phyloP scores from a whole-genome alignment of 2,113 vertebrate species.

The Mobula hypostoma region DNA sequence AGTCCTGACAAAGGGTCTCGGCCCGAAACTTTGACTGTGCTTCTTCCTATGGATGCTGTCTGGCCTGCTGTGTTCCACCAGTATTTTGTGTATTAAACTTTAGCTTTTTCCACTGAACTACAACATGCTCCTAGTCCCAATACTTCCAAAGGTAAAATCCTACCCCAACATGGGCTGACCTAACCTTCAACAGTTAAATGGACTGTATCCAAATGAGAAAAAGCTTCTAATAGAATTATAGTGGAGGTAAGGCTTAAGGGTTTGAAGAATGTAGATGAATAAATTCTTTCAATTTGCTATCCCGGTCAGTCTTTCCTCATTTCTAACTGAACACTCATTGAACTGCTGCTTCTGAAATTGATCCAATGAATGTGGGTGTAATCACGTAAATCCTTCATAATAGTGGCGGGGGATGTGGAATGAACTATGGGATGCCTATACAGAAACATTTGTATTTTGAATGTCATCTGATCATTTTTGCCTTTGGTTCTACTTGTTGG shows the following conservation, averaged over 20 bases:
- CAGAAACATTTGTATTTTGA: not conserved
- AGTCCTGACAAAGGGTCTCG: too few species aligned
- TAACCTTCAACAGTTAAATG: not conserved
- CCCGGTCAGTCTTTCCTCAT: not conserved
- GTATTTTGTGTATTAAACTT: not conserved
- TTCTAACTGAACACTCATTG: not conserved
- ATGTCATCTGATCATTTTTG: slow-evolving; percentile 22
- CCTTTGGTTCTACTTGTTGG: not conserved
- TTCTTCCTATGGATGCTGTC: too few species aligned
- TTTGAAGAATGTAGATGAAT: not conserved
- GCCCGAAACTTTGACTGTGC: too few species aligned
- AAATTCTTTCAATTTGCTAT: not conserved
- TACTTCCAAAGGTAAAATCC: not conserved
- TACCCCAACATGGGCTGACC: not conserved
- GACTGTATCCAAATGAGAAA: not conserved
- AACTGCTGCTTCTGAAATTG: not conserved
- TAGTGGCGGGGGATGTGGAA: not conserved
- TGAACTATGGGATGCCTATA: not conserved
- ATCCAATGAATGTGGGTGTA: too few species aligned
- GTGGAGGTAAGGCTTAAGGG: too few species aligned
- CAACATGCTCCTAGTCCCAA: not conserved
- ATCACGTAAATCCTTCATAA: not conserved
- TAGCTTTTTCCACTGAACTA: not conserved
- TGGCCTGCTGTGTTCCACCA: too few species aligned
- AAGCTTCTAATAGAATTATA: not conserved